phyloP scores from a whole-genome alignment of 1,140 invertebrate genomes.

The Apolygus lucorum region DNA sequence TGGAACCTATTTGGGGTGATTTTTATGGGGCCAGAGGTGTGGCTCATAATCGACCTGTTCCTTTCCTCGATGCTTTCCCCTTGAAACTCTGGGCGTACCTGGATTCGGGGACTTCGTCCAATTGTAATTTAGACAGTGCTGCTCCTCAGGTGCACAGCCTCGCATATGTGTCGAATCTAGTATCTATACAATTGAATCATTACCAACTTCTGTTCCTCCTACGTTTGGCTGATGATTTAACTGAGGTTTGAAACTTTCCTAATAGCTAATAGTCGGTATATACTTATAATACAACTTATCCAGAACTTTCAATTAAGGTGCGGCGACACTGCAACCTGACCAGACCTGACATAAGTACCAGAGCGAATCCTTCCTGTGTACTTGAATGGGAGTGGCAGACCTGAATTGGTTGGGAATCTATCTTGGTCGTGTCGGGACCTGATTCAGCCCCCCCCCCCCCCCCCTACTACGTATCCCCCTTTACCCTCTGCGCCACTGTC shows the following conservation, averaged over 20 bases:
- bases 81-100: slow-evolving; percentile 67
- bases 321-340: too few species aligned
- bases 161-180: slow-evolving; percentile 64
- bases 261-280: too few species aligned
- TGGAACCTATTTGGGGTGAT: slow-evolving; percentile 88
- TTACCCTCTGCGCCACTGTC: too few species aligned
- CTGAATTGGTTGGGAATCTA: too few species aligned
- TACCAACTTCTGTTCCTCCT: slow-evolving; percentile 86
- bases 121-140: background rate
- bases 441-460: too few species aligned
- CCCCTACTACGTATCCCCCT: too few species aligned
- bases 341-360: too few species aligned
- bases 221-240: slow-evolving; percentile 68
- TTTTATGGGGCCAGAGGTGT: slow-evolving; percentile 72
- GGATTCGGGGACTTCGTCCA: slow-evolving; percentile 22
- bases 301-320: too few species aligned
- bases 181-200: slow-evolving; percentile 82
- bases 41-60: slow-evolving; percentile 60
- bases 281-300: too few species aligned
- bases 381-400: too few species aligned
- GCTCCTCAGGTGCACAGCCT: slow-evolving; percentile 56
- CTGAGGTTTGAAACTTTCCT: slow-evolving; percentile 36
- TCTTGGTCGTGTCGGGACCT: too few species aligned
- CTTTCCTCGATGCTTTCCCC: slow-evolving; percentile 84
- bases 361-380: too few species aligned